Conservation (phyloP, 1,140 invertebrate species). For the Leptoteleia sp. region DNA sequence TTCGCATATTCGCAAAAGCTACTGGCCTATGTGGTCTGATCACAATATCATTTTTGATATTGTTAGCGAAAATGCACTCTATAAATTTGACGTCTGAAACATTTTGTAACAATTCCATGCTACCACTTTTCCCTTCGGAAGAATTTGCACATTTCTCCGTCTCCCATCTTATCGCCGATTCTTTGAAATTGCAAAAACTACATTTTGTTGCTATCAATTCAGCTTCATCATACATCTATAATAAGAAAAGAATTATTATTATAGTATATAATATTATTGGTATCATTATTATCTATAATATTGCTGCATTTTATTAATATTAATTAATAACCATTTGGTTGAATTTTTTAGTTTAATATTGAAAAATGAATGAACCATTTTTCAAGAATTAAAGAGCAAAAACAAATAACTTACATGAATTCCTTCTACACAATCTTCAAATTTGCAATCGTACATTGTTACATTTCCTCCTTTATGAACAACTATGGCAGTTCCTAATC, state of each 20-base stretch:
- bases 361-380: too few species aligned
- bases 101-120: conserved; percentile 66
- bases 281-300: too few species aligned
- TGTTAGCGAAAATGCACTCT: conserved; percentile 73
- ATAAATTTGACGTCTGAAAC: conserved; percentile 69
- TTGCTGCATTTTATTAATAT: too few species aligned
- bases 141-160: conserved; percentile 69
- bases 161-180: conserved; percentile 75
- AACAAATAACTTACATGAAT: conserved; percentile 74
- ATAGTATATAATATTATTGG: too few species aligned
- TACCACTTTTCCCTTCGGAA: conserved; percentile 62
- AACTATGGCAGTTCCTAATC: conserved; percentile 74
- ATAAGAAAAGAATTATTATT: too few species aligned
- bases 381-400: too few species aligned
- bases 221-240: conserved; percentile 70
- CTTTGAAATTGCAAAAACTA: conserved; percentile 71
- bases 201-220: conserved; percentile 69
- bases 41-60: conserved; percentile 69
- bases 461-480: conserved; percentile 71
- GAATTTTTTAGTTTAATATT: too few species aligned
- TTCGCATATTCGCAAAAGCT: conserved; percentile 58
- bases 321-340: too few species aligned
- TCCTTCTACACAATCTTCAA: conserved; percentile 75
- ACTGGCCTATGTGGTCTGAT: conserved; percentile 62
- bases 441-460: conserved; percentile 69